Evolutionary conservation across 37 sponge, comb jelly and placozoan genomes (phyloP).

Genomic region (Geodia barretti): DNA sequence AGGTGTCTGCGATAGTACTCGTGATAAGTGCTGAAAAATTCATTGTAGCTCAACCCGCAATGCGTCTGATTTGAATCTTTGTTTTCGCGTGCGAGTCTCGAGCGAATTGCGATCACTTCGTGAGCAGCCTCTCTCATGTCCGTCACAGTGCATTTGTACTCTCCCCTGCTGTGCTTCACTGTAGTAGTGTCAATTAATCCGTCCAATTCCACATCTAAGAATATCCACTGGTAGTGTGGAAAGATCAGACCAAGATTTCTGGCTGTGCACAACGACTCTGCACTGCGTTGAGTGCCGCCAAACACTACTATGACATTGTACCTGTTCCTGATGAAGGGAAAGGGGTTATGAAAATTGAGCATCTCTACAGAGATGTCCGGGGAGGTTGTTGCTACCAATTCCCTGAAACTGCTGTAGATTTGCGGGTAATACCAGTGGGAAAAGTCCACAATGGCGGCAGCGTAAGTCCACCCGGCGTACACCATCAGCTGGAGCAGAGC

Average conservation of each 20-base stretch:
- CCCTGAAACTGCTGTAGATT: not conserved
- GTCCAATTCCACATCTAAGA: constrained; percentile 11
- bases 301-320: constrained; percentile 15
- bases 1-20: not conserved
- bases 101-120: constrained; percentile 5
- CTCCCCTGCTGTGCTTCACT: not conserved
- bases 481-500: not conserved
- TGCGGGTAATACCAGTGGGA: not conserved
- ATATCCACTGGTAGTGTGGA: constrained; percentile 41
- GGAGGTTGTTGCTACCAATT: not conserved
- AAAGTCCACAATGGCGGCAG: not conserved
- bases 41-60: not conserved
- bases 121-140: constrained; percentile 8
- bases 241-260: not conserved
- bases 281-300: not conserved
- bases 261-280: constrained; percentile 25
- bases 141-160: not conserved
- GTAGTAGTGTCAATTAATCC: not conserved
- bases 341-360: too few species aligned
- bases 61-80: not conserved
- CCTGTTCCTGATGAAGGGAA: not conserved
- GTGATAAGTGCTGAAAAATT: not conserved
- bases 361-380: not conserved
- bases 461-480: not conserved
- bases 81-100: not conserved